Evolutionary conservation across 2,797 vertebrate species (phyloP).

Genomic region (Chanos chanos): DNA sequence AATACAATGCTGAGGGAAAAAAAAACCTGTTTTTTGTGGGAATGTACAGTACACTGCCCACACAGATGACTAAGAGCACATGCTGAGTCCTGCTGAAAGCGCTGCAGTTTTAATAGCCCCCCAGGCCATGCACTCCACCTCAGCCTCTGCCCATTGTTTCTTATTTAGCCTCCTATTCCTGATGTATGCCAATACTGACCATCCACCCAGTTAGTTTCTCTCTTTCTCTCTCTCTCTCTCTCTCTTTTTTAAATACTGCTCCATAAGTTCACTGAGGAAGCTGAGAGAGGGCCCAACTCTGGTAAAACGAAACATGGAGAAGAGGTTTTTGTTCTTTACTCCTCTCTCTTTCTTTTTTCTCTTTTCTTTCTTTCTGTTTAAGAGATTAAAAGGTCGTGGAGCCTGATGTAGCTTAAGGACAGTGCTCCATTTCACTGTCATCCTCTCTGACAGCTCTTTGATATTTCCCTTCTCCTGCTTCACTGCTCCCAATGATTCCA

Average conservation of each 20-base stretch:
- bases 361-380: constrained; percentile 42
- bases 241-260: constrained; percentile 43
- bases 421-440: constrained; percentile 45
- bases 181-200: constrained; percentile 40
- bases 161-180: constrained; percentile 51
- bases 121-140: constrained; percentile 11
- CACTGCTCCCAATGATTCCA: constrained; percentile 57
- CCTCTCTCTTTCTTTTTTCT: background rate
- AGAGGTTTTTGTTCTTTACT: background rate
- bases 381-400: constrained; percentile 55
- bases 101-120: constrained; percentile 4
- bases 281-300: constrained; percentile 44
- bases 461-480: constrained; percentile 52
- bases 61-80: constrained; percentile 19
- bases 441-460: constrained; percentile 30
- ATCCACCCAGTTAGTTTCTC: constrained; percentile 44
- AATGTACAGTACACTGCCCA: constrained; percentile 14
- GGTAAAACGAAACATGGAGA: constrained; percentile 30
- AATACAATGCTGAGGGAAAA: constrained; percentile 3
- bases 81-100: constrained; percentile 13
- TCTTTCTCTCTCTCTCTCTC: too few relatives aligned
- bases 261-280: constrained; percentile 61
- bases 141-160: constrained; percentile 41
- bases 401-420: constrained; percentile 11
- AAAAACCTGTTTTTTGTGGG: constrained; percentile 26